These are phyloP conservation scores for Cervus canadensis DNA, from an alignment of 2,113 vertebrate species.

Conservation along the genomic window DNA sequence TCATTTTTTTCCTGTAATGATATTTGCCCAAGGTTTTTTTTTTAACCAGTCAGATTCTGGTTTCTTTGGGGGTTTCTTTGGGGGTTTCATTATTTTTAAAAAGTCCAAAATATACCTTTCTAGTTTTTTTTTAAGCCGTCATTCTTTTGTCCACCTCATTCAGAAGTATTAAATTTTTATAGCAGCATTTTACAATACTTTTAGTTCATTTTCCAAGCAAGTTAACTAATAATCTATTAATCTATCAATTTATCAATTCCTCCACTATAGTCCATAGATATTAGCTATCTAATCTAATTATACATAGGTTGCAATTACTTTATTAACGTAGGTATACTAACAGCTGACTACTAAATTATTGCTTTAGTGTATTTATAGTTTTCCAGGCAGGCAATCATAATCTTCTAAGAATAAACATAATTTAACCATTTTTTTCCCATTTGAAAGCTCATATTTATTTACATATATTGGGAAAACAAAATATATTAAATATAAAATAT, in stretches of 20 bases:
- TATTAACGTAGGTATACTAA: neutral
- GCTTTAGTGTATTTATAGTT: neutral
- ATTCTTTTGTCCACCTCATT: neutral
- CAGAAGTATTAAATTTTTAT: neutral
- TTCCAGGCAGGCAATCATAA: neutral
- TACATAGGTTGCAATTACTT: neutral
- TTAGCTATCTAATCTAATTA: neutral
- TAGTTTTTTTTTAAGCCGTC: neutral
- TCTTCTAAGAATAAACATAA: neutral
- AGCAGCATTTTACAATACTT: neutral
- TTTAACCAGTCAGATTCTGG: neutral
- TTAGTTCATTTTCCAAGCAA: neutral
- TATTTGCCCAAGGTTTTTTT: neutral
- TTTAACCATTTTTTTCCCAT: too few species aligned
- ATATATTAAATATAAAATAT: neutral
- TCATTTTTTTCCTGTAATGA: neutral
- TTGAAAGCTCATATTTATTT: neutral
- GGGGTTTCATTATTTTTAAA: too few species aligned
- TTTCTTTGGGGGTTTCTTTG: neutral
- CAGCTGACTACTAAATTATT: neutral
- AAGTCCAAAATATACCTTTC: neutral
- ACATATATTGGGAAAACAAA: neutral
- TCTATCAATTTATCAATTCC: neutral
- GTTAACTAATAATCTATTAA: neutral
- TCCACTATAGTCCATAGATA: neutral